These are phyloP conservation scores for Andrena fulva DNA, from an alignment of 2,888 invertebrate genomes.

Conservation along the genomic window DNA sequence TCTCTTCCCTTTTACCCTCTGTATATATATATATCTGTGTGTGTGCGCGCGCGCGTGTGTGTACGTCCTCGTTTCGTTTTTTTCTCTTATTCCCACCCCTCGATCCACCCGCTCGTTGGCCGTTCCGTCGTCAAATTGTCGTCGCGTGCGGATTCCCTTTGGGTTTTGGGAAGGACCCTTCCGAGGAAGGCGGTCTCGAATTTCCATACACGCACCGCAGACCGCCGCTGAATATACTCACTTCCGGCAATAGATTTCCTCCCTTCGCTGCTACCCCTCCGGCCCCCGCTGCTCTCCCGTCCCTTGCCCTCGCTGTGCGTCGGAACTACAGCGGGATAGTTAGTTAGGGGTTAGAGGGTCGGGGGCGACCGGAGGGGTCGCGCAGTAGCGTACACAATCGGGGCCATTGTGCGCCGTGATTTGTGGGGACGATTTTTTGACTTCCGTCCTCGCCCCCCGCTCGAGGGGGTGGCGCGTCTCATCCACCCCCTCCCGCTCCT, in stretches of 20 bases:
- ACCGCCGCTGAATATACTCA: conserved; percentile 81
- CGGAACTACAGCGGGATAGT: conserved; percentile 72
- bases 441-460: conserved; percentile 79
- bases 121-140: conserved; percentile 72
- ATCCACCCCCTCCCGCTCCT: conserved; percentile 59
- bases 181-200: conserved; percentile 76
- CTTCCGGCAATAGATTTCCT: conserved; percentile 84
- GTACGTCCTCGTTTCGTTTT: conserved; percentile 40
- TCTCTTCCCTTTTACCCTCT: conserved; percentile 10
- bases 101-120: background rate
- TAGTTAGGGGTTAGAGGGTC: conserved; percentile 76
- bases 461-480: conserved; percentile 50
- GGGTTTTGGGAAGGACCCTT: conserved; percentile 69
- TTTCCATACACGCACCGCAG: conserved; percentile 81
- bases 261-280: conserved; percentile 66
- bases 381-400: conserved; percentile 80
- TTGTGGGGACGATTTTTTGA: conserved; percentile 84
- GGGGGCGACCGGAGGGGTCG: conserved; percentile 57
- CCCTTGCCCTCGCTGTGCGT: conserved; percentile 42
- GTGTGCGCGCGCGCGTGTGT: too few relatives aligned
- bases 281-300: conserved; percentile 52
- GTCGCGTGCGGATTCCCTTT: conserved; percentile 77
- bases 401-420: conserved; percentile 83
- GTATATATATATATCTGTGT: too few relatives aligned
- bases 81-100: conserved; percentile 25